Percentiles rank a stretch among this genome's conserved stretches.
Conservation (phyloP, 2,888 invertebrate species). For the Archips crataeganus region DNA sequence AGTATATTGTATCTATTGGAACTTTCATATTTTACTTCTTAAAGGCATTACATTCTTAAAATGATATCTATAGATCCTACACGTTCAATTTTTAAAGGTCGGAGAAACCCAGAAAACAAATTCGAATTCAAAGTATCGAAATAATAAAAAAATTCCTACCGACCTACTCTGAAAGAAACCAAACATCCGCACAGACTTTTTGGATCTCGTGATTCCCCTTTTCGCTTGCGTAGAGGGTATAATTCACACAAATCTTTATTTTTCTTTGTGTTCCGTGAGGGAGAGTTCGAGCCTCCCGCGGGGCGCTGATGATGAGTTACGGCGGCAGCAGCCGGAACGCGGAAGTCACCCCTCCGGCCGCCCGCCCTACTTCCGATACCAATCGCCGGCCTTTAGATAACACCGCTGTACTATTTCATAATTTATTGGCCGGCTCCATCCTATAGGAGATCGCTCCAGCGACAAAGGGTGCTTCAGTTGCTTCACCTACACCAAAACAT, state of each 20-base stretch:
- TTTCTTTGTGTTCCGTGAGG: slow-evolving; percentile 73
- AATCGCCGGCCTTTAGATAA: slow-evolving; percentile 73
- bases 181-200: slow-evolving; percentile 49
- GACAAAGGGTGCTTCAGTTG: neutral
- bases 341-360: slow-evolving; percentile 78
- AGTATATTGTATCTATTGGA: no score
- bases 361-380: slow-evolving; percentile 80
- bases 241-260: slow-evolving; percentile 82
- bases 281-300: slow-evolving; percentile 66
- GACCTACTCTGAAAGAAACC: neutral
- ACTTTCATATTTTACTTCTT: no score
- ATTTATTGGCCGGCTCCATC: slow-evolving; percentile 67
- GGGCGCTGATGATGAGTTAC: slow-evolving; percentile 83
- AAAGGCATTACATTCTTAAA: no score
- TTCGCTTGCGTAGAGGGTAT: slow-evolving; percentile 69
- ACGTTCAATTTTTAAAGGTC: neutral
- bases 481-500: neutral
- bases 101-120: neutral
- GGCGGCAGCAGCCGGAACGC: slow-evolving; percentile 64
- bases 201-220: slow-evolving; percentile 61
- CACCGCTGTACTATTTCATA: slow-evolving; percentile 68
- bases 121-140: neutral
- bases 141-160: neutral
- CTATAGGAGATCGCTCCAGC: neutral
- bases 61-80: no score